phyloP scores from a whole-genome alignment of 2,797 vertebrate genomes.

The Antrozous pallidus region DNA sequence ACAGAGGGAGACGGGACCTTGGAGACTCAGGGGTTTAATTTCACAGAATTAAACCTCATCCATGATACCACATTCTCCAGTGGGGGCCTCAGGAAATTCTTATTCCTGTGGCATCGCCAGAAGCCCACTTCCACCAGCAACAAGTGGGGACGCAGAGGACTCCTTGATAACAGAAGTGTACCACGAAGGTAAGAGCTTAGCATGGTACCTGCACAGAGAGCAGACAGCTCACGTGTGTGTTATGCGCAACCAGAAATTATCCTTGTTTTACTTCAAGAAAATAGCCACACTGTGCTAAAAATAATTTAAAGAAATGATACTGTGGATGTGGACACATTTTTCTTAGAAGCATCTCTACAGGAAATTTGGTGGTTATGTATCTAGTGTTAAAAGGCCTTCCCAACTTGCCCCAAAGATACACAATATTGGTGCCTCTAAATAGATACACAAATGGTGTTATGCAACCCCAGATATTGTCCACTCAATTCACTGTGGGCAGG shows the following conservation, averaged over 20 bases:
- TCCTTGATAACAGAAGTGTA: neutral
- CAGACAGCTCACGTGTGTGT: neutral
- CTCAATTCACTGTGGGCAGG: constrained; percentile 63
- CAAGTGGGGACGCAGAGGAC: neutral
- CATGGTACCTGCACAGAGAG: neutral
- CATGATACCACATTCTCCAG: neutral
- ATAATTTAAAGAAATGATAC: neutral
- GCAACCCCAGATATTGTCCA: constrained; percentile 35
- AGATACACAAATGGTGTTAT: neutral
- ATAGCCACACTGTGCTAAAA: neutral
- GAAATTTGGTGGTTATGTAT: constrained; percentile 36
- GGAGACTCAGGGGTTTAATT: neutral
- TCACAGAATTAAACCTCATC: neutral
- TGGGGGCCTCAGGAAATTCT: neutral
- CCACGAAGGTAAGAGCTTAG: neutral
- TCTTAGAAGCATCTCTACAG: constrained; percentile 44
- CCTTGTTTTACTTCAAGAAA: constrained; percentile 40
- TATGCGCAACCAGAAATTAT: neutral
- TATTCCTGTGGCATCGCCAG: neutral
- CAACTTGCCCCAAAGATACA: constrained; percentile 12
- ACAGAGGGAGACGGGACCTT: neutral
- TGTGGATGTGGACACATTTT: neutral
- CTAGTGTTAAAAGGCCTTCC: constrained; percentile 15
- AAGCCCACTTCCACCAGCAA: neutral
- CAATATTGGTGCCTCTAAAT: neutral